These are phyloP conservation scores for Hirtodrosophila trivittata DNA, from an alignment of 2,888 invertebrate genomes.

Conservation along the genomic window DNA sequence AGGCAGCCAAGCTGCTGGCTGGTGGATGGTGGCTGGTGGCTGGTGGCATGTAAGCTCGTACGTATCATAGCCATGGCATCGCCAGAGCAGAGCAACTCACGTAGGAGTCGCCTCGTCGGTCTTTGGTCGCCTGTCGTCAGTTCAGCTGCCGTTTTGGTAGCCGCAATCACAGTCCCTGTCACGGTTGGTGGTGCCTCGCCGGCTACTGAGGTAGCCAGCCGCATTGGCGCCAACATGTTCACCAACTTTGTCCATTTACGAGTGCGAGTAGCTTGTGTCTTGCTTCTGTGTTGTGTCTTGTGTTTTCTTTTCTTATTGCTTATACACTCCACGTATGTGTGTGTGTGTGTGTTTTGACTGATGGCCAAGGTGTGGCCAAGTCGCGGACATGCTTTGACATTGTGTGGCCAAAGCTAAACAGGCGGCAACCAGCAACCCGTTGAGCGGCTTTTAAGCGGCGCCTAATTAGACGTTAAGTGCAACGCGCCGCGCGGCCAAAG, in stretches of 20 bases:
- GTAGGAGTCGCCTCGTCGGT: conserved; percentile 66
- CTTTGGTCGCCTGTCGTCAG: conserved; percentile 38
- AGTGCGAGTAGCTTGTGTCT: conserved; percentile 9
- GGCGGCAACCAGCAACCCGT: conserved; percentile 45
- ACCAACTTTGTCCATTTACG: conserved; percentile 57
- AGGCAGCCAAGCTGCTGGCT: conserved; percentile 44
- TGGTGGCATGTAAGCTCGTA: conserved; percentile 59
- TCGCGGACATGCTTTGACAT: conserved; percentile 67
- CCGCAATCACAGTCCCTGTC: conserved; percentile 64
- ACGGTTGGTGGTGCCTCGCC: conserved; percentile 67
- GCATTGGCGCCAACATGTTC: conserved; percentile 59
- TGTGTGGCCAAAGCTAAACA: conserved; percentile 38
- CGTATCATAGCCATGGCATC: conserved; percentile 64
- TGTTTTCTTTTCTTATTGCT: not conserved
- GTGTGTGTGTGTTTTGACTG: conserved; percentile 54
- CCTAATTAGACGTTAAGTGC: conserved; percentile 75
- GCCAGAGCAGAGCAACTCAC: conserved; percentile 42
- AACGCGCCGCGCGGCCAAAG: conserved; percentile 10
- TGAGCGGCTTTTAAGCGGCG: conserved; percentile 70
- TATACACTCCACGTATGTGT: conserved; percentile 15
- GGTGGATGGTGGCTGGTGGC: no score
- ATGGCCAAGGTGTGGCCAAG: conserved; percentile 72
- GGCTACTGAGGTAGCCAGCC: conserved; percentile 67
- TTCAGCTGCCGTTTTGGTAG: conserved; percentile 30
- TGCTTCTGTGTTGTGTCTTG: conserved; percentile 2